These are phyloP conservation scores for Agriotes lineatus DNA, from an alignment of 2,888 invertebrate genomes.

Conservation along the genomic window DNA sequence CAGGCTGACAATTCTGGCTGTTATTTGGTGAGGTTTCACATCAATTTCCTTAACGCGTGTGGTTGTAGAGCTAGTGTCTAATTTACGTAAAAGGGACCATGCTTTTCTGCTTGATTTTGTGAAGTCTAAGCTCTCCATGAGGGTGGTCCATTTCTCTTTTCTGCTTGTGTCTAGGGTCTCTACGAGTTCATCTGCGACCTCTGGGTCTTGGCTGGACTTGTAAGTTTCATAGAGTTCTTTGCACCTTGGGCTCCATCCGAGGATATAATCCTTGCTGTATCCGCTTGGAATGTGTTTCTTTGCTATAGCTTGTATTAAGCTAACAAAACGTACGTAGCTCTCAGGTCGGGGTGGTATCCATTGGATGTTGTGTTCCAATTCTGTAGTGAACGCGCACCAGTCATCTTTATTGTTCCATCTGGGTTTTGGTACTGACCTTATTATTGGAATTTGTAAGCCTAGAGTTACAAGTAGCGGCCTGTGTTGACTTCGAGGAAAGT, in stretches of 20 bases:
- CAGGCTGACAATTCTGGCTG: background rate
- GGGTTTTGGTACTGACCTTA: background rate
- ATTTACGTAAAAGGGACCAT: background rate
- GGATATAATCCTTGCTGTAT: background rate
- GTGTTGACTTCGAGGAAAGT: background rate
- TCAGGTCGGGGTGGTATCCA: background rate
- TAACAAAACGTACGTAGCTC: background rate
- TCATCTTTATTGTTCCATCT: background rate
- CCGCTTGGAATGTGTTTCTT: too few species aligned
- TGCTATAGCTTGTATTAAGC: background rate
- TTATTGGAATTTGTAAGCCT: background rate
- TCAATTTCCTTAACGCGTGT: background rate
- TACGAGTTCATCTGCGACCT: background rate
- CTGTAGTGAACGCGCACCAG: background rate
- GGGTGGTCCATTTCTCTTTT: background rate
- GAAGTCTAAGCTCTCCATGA: background rate
- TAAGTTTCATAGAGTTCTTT: background rate
- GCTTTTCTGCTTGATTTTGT: background rate
- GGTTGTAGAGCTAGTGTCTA: background rate
- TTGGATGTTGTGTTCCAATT: background rate
- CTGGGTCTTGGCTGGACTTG: slow-evolving; percentile 3
- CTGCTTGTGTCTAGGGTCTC: background rate
- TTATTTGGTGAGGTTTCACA: background rate
- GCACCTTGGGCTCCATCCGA: background rate
- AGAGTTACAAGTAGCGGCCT: background rate